Conservation (phyloP, 2,113 vertebrate genomes). For the Petromus typicus region DNA sequence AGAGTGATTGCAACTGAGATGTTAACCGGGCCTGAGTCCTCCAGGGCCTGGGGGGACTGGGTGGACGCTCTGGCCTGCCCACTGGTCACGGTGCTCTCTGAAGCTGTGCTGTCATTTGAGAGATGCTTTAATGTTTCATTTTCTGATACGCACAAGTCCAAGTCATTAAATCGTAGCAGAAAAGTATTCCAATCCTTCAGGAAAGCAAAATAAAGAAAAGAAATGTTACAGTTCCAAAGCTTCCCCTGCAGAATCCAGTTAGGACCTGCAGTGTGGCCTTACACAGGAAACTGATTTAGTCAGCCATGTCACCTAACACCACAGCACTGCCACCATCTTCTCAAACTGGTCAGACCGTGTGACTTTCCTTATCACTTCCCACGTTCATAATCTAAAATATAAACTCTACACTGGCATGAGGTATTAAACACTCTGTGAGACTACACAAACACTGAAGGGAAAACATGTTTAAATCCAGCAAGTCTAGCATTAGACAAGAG, state of each 20-base stretch:
- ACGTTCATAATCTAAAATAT: background rate
- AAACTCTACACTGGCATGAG: background rate
- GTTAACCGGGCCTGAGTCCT: constrained; percentile 95
- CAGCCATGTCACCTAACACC: background rate
- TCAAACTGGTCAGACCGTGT: background rate
- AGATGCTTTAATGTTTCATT: constrained; percentile 98
- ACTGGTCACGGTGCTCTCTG: constrained; percentile 93
- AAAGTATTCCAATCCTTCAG: constrained; percentile 98
- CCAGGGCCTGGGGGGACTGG: constrained; percentile 91
- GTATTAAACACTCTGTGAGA: background rate
- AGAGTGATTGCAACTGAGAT: constrained; percentile 97
- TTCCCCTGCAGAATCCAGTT: background rate
- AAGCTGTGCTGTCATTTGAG: constrained; percentile 94
- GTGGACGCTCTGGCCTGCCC: constrained; percentile 94
- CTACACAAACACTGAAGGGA: constrained; percentile 18
- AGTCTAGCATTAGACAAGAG: background rate
- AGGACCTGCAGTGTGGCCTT: fast-evolving
- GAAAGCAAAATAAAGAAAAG: constrained; percentile 33
- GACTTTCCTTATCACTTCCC: background rate
- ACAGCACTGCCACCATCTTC: background rate
- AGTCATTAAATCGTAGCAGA: constrained; percentile 95
- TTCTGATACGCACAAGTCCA: constrained; percentile 98
- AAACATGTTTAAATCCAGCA: background rate
- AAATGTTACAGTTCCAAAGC: background rate
- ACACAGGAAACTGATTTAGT: background rate